Base-by-base conservation (phyloP, 2,113 vertebrate genomes). In the Cinclus cinclus region DNA sequence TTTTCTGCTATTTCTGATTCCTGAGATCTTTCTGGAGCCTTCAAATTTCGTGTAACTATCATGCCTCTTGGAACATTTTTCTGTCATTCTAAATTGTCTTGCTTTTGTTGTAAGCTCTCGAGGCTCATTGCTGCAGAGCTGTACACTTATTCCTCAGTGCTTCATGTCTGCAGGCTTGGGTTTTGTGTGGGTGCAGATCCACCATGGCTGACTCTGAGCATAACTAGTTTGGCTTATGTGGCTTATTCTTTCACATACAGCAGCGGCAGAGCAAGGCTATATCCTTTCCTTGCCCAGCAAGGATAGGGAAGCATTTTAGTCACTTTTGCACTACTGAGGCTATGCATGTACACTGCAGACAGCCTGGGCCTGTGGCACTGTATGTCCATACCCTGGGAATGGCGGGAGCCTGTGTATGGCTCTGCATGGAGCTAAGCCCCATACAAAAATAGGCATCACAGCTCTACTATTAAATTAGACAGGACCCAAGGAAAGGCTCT, bases 21-120 rank as follows among this genome's bases (percentile, higher is more conserved):
- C 52, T 49, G 60, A 83, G 44, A 80, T 87, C 52, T 70, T 92
- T 87, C 44, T 64, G 44, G 52, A 86, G 60, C 67, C 63, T 88
- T 95, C 71, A 70, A 67, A 83, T 95, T 95, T 92, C 70, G 55
- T 93, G 59, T 80, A 96, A 89, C 90, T 95, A 53, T 68, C 1
- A 0, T 78, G 56, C 89, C 76, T 92, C 76, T 81, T 67, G 30
- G 91, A 88, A 90, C 92, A 75, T 75, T 87, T 90, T 93, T 73
- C 83, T 78, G 83, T 96, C 80, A 83, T 83, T 79, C 56, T 87
- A 83, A 93, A 86, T 78, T 46, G 76, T 87, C 73, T 65, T 92
- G 62, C 76, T 67, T 88, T 94, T 63, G 23, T 69, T 89, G 46
- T 68, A 93, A 87, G 56, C 28, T 92, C 73, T 83, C 1, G 4